These are phyloP conservation scores for Montipora foliosa DNA, from an alignment of 64 coral and sea anemone species.

Conservation along the genomic window DNA sequence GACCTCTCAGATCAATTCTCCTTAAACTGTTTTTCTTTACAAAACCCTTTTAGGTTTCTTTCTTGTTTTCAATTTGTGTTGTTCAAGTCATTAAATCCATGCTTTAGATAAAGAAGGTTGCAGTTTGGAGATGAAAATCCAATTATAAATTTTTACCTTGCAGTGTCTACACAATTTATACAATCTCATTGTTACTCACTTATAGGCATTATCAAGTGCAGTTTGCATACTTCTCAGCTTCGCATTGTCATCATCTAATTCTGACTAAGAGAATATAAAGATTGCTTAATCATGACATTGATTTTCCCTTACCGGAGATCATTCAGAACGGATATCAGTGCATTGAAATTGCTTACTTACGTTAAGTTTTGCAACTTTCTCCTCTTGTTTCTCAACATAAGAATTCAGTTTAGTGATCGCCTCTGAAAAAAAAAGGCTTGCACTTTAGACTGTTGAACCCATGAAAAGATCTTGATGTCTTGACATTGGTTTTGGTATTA, in stretches of 20 bases:
- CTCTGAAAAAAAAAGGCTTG: conserved; percentile 55
- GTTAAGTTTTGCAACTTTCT: conserved; percentile 78
- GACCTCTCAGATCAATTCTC: no score
- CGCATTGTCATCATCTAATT: conserved; percentile 85
- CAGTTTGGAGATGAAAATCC: no score
- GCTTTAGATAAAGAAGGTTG: no score
- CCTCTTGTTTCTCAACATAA: conserved; percentile 92
- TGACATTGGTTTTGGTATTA: no score
- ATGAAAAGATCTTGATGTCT: no score
- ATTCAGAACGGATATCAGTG: neutral
- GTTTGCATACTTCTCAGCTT: conserved; percentile 91
- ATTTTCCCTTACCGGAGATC: neutral
- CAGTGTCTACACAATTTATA: no score
- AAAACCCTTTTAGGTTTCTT: no score
- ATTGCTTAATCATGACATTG: neutral
- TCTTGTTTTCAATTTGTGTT: no score
- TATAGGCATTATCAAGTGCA: conserved; percentile 95
- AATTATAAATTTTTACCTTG: no score
- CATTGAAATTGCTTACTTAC: conserved; percentile 15
- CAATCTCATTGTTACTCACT: conserved; percentile 62
- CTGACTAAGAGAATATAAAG: conserved; percentile 60
- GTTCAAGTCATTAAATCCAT: no score
- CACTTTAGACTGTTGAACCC: no score
- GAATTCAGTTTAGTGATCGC: conserved; percentile 91
- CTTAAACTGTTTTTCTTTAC: no score